Percentiles rank a stretch among this genome's conserved stretches.
Conservation (phyloP, 1,140 invertebrate species). For the Drosophila albomicans region DNA sequence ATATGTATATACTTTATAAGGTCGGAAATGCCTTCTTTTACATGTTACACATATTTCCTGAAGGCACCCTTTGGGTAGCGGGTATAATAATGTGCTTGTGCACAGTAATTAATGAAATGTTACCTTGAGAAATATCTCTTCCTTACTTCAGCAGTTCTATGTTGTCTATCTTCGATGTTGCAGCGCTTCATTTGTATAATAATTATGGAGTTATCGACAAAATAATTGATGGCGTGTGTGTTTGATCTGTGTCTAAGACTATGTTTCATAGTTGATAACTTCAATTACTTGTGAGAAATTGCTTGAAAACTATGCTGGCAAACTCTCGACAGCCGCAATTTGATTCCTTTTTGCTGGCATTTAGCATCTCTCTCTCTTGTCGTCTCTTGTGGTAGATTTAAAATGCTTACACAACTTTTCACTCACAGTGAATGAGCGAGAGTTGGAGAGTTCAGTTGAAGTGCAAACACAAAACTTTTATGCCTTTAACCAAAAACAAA, state of each 20-base stretch:
- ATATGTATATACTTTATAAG: too few relatives aligned
- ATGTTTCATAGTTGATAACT: constrained; percentile 9
- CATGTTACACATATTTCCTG: too few relatives aligned
- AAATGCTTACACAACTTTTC: constrained; percentile 57
- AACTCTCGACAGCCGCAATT: not conserved
- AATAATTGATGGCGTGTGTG: not conserved
- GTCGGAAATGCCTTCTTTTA: too few relatives aligned
- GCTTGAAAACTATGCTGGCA: constrained; percentile 13
- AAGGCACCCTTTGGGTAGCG: too few relatives aligned
- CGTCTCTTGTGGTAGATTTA: constrained; percentile 43
- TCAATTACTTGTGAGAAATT: constrained; percentile 33
- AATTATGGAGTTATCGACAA: not conserved
- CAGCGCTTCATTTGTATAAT: not conserved
- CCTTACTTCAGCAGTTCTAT: too few relatives aligned
- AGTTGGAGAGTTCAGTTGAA: constrained; percentile 39
- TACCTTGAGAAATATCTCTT: too few relatives aligned
- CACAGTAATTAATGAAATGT: too few relatives aligned
- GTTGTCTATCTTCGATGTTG: too few relatives aligned
- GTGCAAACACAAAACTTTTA: constrained; percentile 53
- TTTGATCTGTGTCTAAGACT: not conserved
- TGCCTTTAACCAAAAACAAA: constrained; percentile 56
- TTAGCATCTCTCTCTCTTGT: constrained; percentile 7
- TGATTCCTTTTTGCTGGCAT: constrained; percentile 12
- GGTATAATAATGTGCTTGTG: too few relatives aligned
- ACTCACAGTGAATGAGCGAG: constrained; percentile 20